Conservation (phyloP, 2,113 vertebrate species). For the Misgurnus anguillicaudatus region DNA sequence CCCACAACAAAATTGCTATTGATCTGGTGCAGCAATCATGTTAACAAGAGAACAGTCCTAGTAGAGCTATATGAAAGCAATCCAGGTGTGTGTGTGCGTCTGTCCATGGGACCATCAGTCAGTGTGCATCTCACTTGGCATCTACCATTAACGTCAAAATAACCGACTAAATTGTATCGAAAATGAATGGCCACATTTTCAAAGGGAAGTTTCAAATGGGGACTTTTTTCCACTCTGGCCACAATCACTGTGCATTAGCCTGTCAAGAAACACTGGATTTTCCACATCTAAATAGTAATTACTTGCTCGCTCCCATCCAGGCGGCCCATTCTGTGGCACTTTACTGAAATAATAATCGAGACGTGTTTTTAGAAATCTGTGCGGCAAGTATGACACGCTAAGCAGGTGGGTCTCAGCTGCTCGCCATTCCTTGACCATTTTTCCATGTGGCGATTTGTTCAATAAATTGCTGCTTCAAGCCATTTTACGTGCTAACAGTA, state of each 20-base stretch:
- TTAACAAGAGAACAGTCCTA: conserved; percentile 42
- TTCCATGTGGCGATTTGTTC: conserved; percentile 66
- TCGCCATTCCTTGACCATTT: conserved; percentile 65
- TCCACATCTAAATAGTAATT: conserved; percentile 32
- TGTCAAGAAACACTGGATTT: conserved; percentile 24
- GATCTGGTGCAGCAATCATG: conserved; percentile 63
- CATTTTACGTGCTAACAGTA: conserved; percentile 62
- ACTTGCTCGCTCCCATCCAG: conserved; percentile 24
- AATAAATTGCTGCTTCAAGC: conserved; percentile 68
- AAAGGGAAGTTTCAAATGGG: conserved; percentile 20
- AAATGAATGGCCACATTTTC: conserved; percentile 35
- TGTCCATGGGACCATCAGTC: neutral
- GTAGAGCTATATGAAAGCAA: conserved; percentile 39
- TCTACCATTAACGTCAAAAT: conserved; percentile 40
- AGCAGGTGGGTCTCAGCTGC: conserved; percentile 61
- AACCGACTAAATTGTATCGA: conserved; percentile 35
- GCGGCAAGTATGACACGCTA: conserved; percentile 62
- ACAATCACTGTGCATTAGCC: conserved; percentile 20
- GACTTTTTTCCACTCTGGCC: conserved; percentile 13
- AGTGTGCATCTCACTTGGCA: conserved; percentile 10
- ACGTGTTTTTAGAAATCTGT: conserved; percentile 61
- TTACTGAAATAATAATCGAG: conserved; percentile 45
- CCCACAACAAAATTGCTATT: conserved; percentile 67
- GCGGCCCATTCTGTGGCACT: conserved; percentile 20
- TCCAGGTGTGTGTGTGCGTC: conserved; percentile 21